Conservation (phyloP, 2,888 invertebrate genomes). For the Catocala sponsa region DNA sequence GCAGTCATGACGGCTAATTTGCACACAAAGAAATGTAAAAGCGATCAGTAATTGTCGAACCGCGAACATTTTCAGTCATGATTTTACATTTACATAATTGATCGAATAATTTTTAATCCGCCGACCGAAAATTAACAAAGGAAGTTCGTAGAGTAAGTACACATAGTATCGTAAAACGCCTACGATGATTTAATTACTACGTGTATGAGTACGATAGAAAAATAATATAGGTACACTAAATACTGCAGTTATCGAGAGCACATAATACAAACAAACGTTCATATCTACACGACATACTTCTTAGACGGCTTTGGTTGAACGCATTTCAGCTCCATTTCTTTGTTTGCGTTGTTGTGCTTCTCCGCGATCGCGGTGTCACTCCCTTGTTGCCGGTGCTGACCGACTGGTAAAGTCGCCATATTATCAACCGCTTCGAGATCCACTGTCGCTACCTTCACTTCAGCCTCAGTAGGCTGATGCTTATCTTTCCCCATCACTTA, state of each 20-base stretch:
- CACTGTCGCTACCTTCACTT: conserved; percentile 96
- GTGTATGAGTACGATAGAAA: too few relatives aligned
- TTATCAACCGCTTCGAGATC: conserved; percentile 96
- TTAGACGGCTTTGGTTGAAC: conserved; percentile 95
- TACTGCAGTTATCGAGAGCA: not conserved
- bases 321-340: conserved; percentile 95
- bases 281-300: conserved; percentile 88
- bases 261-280: conserved; percentile 36
- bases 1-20: not conserved
- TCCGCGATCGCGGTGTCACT: conserved; percentile 92
- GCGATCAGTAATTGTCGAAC: not conserved
- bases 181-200: too few relatives aligned
- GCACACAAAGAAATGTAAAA: conserved; percentile 1
- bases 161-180: too few relatives aligned
- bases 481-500: conserved; percentile 84
- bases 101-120: too few relatives aligned
- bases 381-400: conserved; percentile 91
- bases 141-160: too few relatives aligned
- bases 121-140: too few relatives aligned
- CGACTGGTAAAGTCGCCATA: conserved; percentile 96
- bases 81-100: not conserved
- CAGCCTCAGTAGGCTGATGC: conserved; percentile 88
- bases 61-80: not conserved
- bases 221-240: too few relatives aligned
- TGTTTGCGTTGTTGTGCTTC: conserved; percentile 94